Base-by-base conservation (phyloP, 1,140 invertebrate species). In the Drosophila chauvacae region DNA sequence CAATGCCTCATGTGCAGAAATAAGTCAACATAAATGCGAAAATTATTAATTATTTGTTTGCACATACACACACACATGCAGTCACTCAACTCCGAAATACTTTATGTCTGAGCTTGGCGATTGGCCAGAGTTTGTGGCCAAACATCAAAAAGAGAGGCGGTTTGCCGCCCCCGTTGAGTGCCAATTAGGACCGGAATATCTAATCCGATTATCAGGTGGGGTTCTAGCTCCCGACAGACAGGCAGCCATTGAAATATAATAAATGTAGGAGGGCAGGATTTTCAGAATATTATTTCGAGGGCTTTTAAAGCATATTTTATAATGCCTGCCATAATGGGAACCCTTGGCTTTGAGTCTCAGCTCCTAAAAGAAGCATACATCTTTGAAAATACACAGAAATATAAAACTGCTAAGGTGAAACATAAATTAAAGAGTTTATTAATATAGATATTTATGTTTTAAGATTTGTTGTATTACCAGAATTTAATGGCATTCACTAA, bases 121-220 rank as follows among this genome's bases (percentile, higher is more conserved):
- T 28, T 68, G 47, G 53, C 37, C 63, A 66, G 57, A 23, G 33
- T 44, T 69, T 69, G 45, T 50, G 64, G 42, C 33, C 45, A 42
- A 69, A 66, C 45, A 51, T 66, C 16, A 44, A 69, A 69, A 44
- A 35, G 63, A 68, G n/a, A 35, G 45, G 37, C 35, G 47, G 30
- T 66, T 50, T 50, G 23, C 42, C 42, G 26, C 28, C 44, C 53
- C 55, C 55, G 66, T 72, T 35, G 41, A 72, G 55, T 72, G 70
- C 68, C 70, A 73, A 73, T 73, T 73, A 60, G 70, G 37, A 60
- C 37, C 65, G 23, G 44, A 59, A 71, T 42, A 42, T 73, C 45
- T 72, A 73, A 73, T 72, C 70, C 70, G 70, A 72, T 73, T 73
- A 73, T 50, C 66, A 33, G 68, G 28, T 53, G 47, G 42, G 63